phyloP scores from a whole-genome alignment of 1,140 invertebrate genomes.

The Aphaenogaster floridana region DNA sequence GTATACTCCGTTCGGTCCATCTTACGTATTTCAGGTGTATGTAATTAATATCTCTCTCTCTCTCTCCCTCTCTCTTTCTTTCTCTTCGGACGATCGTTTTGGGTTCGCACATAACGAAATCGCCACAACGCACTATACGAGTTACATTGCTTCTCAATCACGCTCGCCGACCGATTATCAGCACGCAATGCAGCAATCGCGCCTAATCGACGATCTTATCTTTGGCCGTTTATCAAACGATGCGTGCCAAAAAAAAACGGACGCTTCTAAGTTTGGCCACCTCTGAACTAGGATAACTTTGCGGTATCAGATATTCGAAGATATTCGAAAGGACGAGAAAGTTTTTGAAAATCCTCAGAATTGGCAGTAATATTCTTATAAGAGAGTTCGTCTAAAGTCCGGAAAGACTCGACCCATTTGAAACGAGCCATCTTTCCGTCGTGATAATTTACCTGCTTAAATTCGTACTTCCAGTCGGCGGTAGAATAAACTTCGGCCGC shows the following conservation, averaged over 20 bases:
- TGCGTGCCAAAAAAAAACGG: background rate
- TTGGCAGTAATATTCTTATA: constrained; percentile 39
- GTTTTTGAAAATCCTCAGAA: background rate
- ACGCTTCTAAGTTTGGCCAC: too few relatives aligned
- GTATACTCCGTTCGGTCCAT: constrained; percentile 70
- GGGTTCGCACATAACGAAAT: background rate
- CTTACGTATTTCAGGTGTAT: constrained; percentile 67
- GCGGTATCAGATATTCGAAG: constrained; percentile 9
- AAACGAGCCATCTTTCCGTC: background rate
- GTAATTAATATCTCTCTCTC: background rate
- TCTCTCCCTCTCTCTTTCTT: background rate
- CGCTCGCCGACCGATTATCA: background rate
- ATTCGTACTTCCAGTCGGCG: background rate
- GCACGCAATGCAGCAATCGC: background rate
- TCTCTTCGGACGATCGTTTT: background rate
- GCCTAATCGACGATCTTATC: background rate
- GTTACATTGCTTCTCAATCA: background rate
- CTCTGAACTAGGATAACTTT: background rate
- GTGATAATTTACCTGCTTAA: background rate
- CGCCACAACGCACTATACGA: background rate
- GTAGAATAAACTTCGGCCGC: constrained; percentile 5
- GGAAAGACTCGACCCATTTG: background rate
- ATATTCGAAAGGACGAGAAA: background rate
- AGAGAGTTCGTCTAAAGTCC: background rate
- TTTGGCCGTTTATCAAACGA: constrained; percentile 1